Evolutionary conservation across 2,797 vertebrate species (phyloP), one percentile per base, ranked within the genome.

Genomic region (Eospalax fontanierii): DNA sequence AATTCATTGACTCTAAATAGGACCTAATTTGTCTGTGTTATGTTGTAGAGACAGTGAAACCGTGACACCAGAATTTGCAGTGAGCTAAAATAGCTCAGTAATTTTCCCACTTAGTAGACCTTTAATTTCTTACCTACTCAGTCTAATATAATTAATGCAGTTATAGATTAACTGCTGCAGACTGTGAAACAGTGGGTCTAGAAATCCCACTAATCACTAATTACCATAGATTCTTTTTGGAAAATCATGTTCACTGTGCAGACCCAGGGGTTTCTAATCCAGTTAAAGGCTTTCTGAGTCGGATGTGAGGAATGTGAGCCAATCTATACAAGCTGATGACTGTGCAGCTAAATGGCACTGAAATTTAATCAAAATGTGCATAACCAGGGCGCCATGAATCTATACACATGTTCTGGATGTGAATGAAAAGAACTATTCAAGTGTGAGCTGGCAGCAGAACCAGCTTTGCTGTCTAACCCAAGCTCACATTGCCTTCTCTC

Each of bases 201-300:
- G 89, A 97, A 96, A 92, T 40, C 66, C 75, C 80, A 78, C 66
- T 97, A 97, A 97, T 97, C 85, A 95, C 95, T 96, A 97, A 97
- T 97, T 96, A 97, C 93, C 95, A 80, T 87, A 94, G 91, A 82
- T 95, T 94, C 87, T 90, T 96, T 95, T 89, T 92, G 70, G 81
- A 97, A 97, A 97, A 95, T 96, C 54, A 96, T 97, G 96, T 97
- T 96, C 91, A 95, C 38, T 92, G 74, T 95, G 93, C 54, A 94
- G 74, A 94, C 95, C 92, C 92, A 96, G 95, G 93, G 84, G 59
- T 61, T 96, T 90, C 94, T 97, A 96, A 97, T 96, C 87, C 88
- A 78, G 89, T 95, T 96, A 97, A 96, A 94, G 95, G 92, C 93
- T 97, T 97, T 97, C 66, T 79, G 95, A 94, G 83, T 93, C 68